Evolutionary conservation across 2,797 vertebrate genomes (phyloP).

Genomic region (Amblyopsis hoosieri): DNA sequence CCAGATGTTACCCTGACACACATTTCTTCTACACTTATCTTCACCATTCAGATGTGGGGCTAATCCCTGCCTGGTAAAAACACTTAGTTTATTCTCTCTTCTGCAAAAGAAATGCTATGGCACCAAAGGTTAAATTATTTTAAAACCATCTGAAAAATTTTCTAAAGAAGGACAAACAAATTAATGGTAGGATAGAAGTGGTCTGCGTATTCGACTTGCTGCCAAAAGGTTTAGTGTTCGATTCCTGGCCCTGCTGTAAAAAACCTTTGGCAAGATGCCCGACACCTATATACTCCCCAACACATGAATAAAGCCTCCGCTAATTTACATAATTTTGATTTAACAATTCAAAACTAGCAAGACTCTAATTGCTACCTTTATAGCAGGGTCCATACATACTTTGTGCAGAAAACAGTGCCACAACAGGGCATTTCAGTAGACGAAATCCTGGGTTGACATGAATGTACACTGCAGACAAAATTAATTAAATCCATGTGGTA

Average conservation of each 20-base stretch:
- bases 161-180: constrained; percentile 8
- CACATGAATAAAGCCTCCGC: too few relatives aligned
- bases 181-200: background rate
- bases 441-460: constrained; percentile 28
- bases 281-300: too few relatives aligned
- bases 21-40: constrained; percentile 14
- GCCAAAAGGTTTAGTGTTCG: too few relatives aligned
- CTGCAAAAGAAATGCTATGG: constrained; percentile 49
- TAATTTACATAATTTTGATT: background rate
- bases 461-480: constrained; percentile 17
- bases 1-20: constrained; percentile 31
- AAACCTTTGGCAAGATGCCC: too few relatives aligned
- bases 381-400: constrained; percentile 18
- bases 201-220: too few relatives aligned
- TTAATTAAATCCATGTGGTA: background rate
- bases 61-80: constrained; percentile 16
- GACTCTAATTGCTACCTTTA: constrained; percentile 29
- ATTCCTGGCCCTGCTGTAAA: too few relatives aligned
- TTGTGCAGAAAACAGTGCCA: constrained; percentile 20
- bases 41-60: background rate
- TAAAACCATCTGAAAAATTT: background rate
- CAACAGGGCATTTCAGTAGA: constrained; percentile 46
- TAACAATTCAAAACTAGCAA: constrained; percentile 20
- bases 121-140: constrained; percentile 20
- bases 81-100: constrained; percentile 10